These are phyloP conservation scores for Microctenopoma steveboyesi DNA, from an alignment of 2,797 vertebrate genomes.

Conservation along the genomic window DNA sequence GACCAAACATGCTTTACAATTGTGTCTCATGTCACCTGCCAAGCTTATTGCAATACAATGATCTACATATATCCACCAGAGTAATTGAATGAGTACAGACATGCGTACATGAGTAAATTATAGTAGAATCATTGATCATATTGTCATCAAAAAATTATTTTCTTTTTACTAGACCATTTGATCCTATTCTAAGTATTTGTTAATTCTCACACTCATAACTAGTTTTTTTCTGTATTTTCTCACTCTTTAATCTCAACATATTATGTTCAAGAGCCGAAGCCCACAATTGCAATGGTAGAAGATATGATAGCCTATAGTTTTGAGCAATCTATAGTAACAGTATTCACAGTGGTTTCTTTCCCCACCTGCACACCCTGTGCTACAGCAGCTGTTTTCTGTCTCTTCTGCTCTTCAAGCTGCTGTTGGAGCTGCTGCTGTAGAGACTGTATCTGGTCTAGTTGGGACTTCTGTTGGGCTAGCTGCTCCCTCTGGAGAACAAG, in stretches of 20 bases:
- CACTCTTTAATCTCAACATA: neutral
- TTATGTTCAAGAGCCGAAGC: neutral
- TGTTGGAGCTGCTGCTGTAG: slow-evolving; percentile 97
- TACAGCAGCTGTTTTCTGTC: slow-evolving; percentile 86
- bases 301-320: neutral
- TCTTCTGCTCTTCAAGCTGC: slow-evolving; percentile 96
- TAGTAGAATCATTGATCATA: no score
- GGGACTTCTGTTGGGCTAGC: slow-evolving; percentile 95
- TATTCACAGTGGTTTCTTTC: slow-evolving; percentile 6
- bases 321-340: neutral
- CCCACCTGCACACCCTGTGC: slow-evolving; percentile 67
- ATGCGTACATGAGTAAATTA: no score
- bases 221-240: neutral
- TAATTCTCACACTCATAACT: no score
- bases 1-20: neutral
- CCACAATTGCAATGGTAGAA: neutral
- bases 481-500: slow-evolving; percentile 95
- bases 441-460: slow-evolving; percentile 98
- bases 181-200: no score
- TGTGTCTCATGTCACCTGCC: slow-evolving; percentile 6
- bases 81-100: no score
- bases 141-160: no score
- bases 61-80: neutral
- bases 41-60: neutral
- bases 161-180: no score